Evolutionary conservation across 64 coral and sea anemone species (phyloP).

Genomic region (Catalaphyllia jardinei): DNA sequence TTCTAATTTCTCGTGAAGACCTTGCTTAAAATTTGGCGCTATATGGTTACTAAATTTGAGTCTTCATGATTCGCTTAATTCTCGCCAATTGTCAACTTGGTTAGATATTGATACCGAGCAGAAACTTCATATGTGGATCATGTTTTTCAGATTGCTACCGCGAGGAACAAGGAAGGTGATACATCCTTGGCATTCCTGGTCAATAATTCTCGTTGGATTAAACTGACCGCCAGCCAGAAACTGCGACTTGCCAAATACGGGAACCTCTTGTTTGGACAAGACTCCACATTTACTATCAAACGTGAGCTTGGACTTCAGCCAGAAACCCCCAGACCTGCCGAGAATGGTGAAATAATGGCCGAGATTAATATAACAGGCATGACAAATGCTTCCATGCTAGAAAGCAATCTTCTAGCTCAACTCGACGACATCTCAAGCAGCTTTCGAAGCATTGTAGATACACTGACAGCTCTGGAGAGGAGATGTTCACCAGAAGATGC

Average conservation of each 20-base stretch:
- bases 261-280: constrained; percentile 53
- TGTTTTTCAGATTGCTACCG: constrained; percentile 64
- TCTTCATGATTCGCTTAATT: too few species aligned
- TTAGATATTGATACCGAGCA: not conserved
- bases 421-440: constrained; percentile 90
- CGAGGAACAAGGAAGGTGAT: constrained; percentile 60
- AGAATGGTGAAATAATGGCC: constrained; percentile 55
- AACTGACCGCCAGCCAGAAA: constrained; percentile 46
- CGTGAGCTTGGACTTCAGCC: not conserved
- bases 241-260: constrained; percentile 65
- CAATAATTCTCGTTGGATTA: constrained; percentile 84
- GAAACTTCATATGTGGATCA: not conserved
- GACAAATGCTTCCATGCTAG: constrained; percentile 51
- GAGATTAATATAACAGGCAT: constrained; percentile 82
- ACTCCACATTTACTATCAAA: constrained; percentile 2
- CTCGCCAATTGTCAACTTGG: not conserved
- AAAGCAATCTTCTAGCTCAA: constrained; percentile 78
- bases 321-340: not conserved
- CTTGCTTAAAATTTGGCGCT: too few species aligned
- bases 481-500: not conserved
- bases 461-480: constrained; percentile 64
- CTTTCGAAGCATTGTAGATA: constrained; percentile 81
- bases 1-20: too few species aligned
- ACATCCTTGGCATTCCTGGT: constrained; percentile 79
- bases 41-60: too few species aligned